Evolutionary conservation across 2,797 vertebrate genomes (phyloP).

Genomic region (Labroides dimidiatus): DNA sequence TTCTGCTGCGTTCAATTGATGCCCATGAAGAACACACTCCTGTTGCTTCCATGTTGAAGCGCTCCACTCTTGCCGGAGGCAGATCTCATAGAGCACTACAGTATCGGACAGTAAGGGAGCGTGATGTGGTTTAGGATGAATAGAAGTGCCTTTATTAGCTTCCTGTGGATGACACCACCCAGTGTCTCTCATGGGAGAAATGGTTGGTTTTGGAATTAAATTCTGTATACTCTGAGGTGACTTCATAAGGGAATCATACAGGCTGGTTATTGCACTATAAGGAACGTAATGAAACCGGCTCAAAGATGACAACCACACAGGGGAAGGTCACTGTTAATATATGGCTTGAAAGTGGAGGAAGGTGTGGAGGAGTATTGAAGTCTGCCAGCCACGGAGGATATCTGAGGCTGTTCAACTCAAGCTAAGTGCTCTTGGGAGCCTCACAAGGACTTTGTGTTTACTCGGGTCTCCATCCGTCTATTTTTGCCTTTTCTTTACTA

Average conservation of each 20-base stretch:
- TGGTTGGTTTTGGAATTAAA: constrained; percentile 56
- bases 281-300: constrained; percentile 72
- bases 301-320: constrained; percentile 71
- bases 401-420: constrained; percentile 43
- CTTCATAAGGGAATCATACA: constrained; percentile 71
- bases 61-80: constrained; percentile 48
- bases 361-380: constrained; percentile 35
- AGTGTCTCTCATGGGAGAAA: constrained; percentile 59
- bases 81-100: constrained; percentile 45
- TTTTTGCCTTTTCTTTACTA: constrained; percentile 34
- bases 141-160: constrained; percentile 67
- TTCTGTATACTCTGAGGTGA: constrained; percentile 62
- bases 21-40: background rate
- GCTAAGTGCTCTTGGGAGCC: constrained; percentile 53
- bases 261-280: constrained; percentile 71
- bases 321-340: constrained; percentile 76
- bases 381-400: constrained; percentile 53
- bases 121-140: constrained; percentile 64
- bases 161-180: constrained; percentile 60
- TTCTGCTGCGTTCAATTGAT: no score
- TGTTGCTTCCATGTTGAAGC: constrained; percentile 52
- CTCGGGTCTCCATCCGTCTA: constrained; percentile 31
- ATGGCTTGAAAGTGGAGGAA: constrained; percentile 29
- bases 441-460: constrained; percentile 44
- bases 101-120: constrained; percentile 47